A percentile compares a stretch with the other conserved stretches of the same genome.
Conservation (phyloP, 92 coral and sea anemone species). For the Umimayanthus chanpuru region DNA sequence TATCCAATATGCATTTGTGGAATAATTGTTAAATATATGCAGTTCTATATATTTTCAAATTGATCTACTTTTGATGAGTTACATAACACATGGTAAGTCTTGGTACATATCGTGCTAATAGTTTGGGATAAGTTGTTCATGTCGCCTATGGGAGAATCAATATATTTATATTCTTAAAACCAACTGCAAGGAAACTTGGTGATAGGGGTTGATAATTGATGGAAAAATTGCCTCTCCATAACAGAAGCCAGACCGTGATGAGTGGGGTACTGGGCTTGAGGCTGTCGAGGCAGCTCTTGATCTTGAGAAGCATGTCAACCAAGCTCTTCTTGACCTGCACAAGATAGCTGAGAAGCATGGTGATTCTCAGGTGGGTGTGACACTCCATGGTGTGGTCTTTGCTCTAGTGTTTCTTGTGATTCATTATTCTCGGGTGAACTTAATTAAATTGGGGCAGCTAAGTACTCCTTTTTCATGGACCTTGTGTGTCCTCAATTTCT, state of each 20-base stretch:
- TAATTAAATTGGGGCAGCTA: too few species aligned
- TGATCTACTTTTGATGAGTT: too few species aligned
- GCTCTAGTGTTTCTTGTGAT: not conserved
- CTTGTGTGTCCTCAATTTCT: too few species aligned
- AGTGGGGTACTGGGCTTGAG: constrained; percentile 84
- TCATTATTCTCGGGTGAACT: too few species aligned
- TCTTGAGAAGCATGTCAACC: constrained; percentile 92
- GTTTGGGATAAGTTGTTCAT: too few species aligned
- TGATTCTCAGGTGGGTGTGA: constrained; percentile 76
- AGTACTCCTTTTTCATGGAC: too few species aligned
- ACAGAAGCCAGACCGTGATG: constrained; percentile 90
- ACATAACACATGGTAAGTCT: too few species aligned
- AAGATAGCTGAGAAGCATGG: constrained; percentile 70
- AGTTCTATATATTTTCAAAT: too few species aligned
- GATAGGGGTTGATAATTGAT: not conserved
- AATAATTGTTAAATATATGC: too few species aligned
- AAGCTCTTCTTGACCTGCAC: constrained; percentile 84
- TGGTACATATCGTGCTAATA: not conserved
- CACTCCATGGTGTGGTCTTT: not conserved
- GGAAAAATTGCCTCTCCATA: not conserved
- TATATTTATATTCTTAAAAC: too few species aligned
- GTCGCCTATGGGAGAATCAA: too few species aligned
- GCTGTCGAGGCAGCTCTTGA: constrained; percentile 84
- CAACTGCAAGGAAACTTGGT: not conserved
- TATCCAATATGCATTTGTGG: too few species aligned